These are phyloP conservation scores for Sprattus sprattus DNA, from an alignment of 2,113 vertebrate genomes.

Conservation along the genomic window DNA sequence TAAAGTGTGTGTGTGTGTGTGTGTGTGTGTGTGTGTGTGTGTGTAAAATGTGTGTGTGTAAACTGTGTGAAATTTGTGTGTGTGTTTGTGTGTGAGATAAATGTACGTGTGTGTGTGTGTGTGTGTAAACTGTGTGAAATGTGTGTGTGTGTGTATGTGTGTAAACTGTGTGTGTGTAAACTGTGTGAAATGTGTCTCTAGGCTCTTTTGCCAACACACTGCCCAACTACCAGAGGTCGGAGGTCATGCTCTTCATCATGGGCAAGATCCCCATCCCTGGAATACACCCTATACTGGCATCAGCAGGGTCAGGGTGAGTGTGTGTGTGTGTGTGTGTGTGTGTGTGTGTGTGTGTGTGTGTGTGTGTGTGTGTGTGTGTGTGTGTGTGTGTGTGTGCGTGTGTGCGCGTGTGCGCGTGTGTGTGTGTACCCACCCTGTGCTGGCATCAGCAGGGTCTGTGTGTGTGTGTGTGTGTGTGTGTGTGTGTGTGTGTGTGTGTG, in stretches of 20 bases:
- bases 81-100: not conserved
- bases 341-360: too few relatives aligned
- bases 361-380: too few relatives aligned
- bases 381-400: too few relatives aligned
- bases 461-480: too few relatives aligned
- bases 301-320: slow-evolving; percentile 58
- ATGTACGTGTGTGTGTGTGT: not conserved
- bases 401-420: not conserved
- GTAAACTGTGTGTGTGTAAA: too few relatives aligned
- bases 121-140: too few relatives aligned
- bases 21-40: not conserved
- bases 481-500: too few relatives aligned
- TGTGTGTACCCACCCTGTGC: too few relatives aligned
- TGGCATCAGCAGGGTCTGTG: too few relatives aligned
- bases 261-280: slow-evolving; percentile 91
- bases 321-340: too few relatives aligned
- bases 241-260: slow-evolving; percentile 98
- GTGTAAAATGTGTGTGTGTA: not conserved
- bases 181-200: too few relatives aligned
- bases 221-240: slow-evolving; percentile 91
- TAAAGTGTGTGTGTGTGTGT: not conserved
- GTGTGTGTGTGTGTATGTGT: not conserved
- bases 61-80: not conserved
- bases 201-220: slow-evolving; percentile 92
- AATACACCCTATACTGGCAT: slow-evolving; percentile 75